Evolutionary conservation across 2,888 invertebrate species (phyloP).

Genomic region (Bellardia bayeri): DNA sequence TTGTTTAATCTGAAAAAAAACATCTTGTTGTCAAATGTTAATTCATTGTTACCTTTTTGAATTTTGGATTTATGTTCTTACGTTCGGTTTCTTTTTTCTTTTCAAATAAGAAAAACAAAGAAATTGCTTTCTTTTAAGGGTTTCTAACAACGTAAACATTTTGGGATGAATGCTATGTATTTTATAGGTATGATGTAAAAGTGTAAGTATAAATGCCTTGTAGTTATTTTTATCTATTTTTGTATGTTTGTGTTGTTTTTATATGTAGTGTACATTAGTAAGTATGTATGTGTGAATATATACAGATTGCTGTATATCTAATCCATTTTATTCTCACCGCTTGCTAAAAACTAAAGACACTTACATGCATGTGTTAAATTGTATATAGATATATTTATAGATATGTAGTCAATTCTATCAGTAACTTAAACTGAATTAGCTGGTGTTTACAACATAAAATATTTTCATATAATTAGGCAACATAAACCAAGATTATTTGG

Average conservation of each 20-base stretch:
- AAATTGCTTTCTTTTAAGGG: constrained; percentile 11
- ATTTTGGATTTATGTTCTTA: constrained; percentile 6
- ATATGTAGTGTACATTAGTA: neutral
- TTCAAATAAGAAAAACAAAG: neutral
- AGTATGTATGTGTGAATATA: neutral
- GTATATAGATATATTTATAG: neutral
- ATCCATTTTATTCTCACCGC: constrained; percentile 58
- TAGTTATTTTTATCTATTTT: constrained; percentile 24
- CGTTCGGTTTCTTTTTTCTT: neutral
- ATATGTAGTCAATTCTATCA: neutral
- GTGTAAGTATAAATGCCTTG: constrained; percentile 10
- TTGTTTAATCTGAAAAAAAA: constrained; percentile 25
- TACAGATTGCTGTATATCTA: constrained; percentile 28
- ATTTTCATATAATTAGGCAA: no score
- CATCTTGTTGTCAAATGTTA: constrained; percentile 34
- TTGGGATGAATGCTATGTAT: neutral
- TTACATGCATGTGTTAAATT: constrained; percentile 11
- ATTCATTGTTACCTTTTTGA: constrained; percentile 40
- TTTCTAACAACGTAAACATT: neutral
- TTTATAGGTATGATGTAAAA: neutral
- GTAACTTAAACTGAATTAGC: neutral
- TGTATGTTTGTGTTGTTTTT: neutral
- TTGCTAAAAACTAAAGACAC: constrained; percentile 29
- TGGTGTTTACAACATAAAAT: neutral
- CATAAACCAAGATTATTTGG: no score